Evolutionary conservation across 2,113 vertebrate genomes (phyloP), one percentile per base, ranked within the genome.

Genomic region (Hippolais icterina): DNA sequence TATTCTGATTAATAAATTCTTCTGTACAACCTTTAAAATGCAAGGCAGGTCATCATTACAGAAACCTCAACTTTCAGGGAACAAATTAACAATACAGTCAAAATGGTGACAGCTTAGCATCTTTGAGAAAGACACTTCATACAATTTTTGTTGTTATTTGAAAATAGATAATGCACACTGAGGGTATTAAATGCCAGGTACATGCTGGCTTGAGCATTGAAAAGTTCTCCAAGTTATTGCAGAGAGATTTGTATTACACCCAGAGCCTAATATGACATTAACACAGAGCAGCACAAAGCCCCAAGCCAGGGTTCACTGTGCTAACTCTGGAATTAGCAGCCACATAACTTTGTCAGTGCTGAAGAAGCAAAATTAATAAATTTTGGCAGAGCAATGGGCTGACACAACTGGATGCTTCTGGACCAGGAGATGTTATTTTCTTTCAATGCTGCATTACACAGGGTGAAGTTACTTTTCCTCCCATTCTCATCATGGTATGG

Each of bases 371-470:
- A 87, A 56, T 12, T 0, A 52, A 61, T 69, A 35, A 2, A 37
- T 82, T 70, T 56, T 65, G 72, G 9, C 39, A 42, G 53, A 85
- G 27, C 9, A 14, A 23, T 4, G 25, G 31, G 27, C 35, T 87
- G 69, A 64, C 59, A 54, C 31, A 41, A 53, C 7, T 47, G 11
- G 4, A 39, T 76, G 12, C 13, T 69, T 42, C 54, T 69, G 46
- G 68, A 23, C 60, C 3, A 6, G 17, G 33, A 57, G 19, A 33
- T 9, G 8, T 31, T 53, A 31, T 11, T 33, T 69, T 37, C 20
- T 61, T 33, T 9, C 37, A 16, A 9, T 29, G 17, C 35, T 54
- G 24, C 0, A 0, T 35, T 29, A 35, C 24, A 46, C 11, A 28
- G 50, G 11, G 20, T 54, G 29, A 60, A 29, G 24, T 52, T 39